Base-by-base conservation (phyloP, 2,797 vertebrate species). In the Mus spretus region DNA sequence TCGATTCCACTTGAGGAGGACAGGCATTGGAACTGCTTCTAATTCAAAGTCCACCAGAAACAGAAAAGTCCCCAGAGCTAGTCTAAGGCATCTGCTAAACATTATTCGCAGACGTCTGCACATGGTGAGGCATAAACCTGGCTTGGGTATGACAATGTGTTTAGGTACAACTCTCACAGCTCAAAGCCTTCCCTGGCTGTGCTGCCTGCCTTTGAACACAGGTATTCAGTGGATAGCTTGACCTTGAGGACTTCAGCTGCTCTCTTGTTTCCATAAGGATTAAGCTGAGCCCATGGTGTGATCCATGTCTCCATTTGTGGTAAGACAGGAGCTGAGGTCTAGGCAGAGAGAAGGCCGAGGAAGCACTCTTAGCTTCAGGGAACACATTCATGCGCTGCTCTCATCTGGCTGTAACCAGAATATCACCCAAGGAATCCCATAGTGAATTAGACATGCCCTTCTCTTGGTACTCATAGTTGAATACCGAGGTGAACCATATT, bases 1-100 rank as follows among this genome's bases (percentile, higher is more conserved):
- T 96, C 89, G 89, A 77, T 81, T 90, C 24, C 74, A 55, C 40
- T 61, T 34, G 17, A 89, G 96, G 26, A 92, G 47, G 94, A 94
- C 74, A 63, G 82, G 47, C 80, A 31, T 1, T 55, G 75, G 78
- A 89, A 91, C 14, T 85, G 55, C 87, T 84, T 95, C 89, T 85
- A 82, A 91, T 31, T 90, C 87, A 37, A 91, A 96, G 81, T 78
- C 61, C 67, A 78, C 2, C 47, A 55, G 75, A 31, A 28, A 70
- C 1, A 0, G 17, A 82, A 86, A 55, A 24, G 13, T 34, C 67
- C 78, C 50, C 50, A 50, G 15, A 87, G 77, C 15, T 3, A 93
- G 89, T 67, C 88, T 50, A 90, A 72, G 20, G 17, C 72, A 85
- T 53, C 75, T 79, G 57, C 63, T 59, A 91, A 61, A 34, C 53